Percentiles rank a stretch among this genome's conserved stretches.
These are phyloP conservation scores for Rhabdornis inornatus DNA, from an alignment of 2,113 vertebrate species.

Conservation along the genomic window DNA sequence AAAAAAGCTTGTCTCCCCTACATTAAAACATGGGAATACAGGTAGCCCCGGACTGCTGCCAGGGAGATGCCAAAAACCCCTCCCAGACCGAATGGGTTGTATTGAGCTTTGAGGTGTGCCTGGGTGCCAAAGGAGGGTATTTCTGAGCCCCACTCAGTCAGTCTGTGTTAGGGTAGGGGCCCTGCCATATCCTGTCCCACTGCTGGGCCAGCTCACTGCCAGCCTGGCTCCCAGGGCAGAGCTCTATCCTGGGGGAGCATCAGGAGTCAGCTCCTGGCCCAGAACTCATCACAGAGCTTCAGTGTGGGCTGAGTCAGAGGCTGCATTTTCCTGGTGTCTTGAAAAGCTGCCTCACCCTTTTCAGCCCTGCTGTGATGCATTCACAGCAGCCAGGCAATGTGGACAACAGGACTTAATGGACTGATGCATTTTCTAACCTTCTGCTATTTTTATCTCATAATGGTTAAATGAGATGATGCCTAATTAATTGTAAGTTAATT, in stretches of 20 bases:
- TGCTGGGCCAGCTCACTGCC: accelerated
- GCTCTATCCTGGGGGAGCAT: accelerated
- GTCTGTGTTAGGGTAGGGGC: accelerated
- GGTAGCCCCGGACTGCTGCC: too few relatives aligned
- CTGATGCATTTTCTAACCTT: neutral
- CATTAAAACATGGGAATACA: neutral
- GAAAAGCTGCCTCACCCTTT: accelerated
- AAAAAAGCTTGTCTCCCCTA: neutral
- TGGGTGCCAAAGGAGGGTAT: neutral
- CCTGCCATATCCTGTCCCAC: accelerated
- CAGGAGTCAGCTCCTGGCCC: accelerated
- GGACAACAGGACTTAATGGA: neutral
- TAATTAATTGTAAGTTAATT: neutral
- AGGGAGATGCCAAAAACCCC: neutral
- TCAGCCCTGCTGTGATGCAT: accelerated
- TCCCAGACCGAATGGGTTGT: accelerated
- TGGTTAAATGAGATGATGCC: neutral
- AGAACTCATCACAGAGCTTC: accelerated
- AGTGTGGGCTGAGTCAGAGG: neutral
- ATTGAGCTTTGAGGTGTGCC: neutral
- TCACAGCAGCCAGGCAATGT: neutral
- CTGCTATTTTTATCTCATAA: neutral
- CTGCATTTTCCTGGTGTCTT: accelerated
- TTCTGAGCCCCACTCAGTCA: neutral
- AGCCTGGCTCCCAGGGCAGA: accelerated